phyloP scores from a whole-genome alignment of 2,797 vertebrate species.

The Picus viridis region DNA sequence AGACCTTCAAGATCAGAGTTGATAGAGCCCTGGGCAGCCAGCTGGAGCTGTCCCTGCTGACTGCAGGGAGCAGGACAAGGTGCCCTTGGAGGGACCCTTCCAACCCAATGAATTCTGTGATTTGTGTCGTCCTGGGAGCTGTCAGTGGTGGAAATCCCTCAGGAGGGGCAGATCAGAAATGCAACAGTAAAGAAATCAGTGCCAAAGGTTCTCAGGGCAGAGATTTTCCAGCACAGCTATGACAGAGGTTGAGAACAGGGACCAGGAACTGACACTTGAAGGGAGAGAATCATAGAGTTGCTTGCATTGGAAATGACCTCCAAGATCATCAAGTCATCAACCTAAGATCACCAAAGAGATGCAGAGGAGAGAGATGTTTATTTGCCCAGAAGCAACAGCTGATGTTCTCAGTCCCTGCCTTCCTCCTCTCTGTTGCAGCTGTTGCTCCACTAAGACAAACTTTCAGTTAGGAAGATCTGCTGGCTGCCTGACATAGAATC shows the following conservation, averaged over 20 bases:
- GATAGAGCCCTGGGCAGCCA: too few relatives aligned
- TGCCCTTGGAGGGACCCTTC: too few relatives aligned
- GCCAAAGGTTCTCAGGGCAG: background rate
- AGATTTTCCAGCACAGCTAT: background rate
- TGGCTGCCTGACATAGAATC: background rate
- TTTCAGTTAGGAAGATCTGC: background rate
- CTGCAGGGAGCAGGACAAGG: too few relatives aligned
- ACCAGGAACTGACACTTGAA: background rate
- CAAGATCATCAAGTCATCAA: too few relatives aligned
- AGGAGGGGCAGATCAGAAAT: background rate
- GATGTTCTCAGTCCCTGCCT: background rate
- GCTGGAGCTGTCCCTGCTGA: too few relatives aligned
- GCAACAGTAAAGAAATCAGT: background rate
- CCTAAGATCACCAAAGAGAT: too few relatives aligned
- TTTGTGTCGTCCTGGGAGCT: background rate
- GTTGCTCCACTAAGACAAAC: background rate
- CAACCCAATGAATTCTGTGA: too few relatives aligned
- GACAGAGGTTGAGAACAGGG: background rate
- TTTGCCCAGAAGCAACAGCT: background rate
- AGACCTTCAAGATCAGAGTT: too few relatives aligned
- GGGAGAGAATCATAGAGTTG: background rate
- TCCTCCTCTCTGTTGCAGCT: background rate
- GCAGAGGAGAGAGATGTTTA: background rate
- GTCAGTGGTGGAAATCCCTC: conserved; percentile 16
- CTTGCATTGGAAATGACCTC: too few relatives aligned